Percentiles rank a stretch among this genome's conserved stretches.
Conservation (phyloP, 2,797 vertebrate genomes). For the Gymnoscopelus microlampas region DNA sequence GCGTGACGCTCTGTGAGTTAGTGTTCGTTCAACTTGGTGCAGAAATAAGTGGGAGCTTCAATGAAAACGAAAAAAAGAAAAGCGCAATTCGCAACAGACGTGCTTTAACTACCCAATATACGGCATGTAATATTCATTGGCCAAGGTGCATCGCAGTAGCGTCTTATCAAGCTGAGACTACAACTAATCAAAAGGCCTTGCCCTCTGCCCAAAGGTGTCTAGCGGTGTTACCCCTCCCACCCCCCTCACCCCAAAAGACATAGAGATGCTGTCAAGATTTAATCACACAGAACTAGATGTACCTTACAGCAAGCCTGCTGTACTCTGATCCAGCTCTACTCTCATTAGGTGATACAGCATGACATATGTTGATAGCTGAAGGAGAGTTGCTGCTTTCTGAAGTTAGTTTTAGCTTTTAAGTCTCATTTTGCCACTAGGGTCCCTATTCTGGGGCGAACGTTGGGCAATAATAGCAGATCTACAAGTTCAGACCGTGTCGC, state of each 20-base stretch:
- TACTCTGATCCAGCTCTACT: slow-evolving; percentile 12
- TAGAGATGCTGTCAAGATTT: slow-evolving; percentile 29
- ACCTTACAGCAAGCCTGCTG: slow-evolving; percentile 23
- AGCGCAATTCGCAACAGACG: not conserved
- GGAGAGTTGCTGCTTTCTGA: too few species aligned
- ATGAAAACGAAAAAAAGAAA: slow-evolving; percentile 3
- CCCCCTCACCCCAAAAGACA: slow-evolving; percentile 4
- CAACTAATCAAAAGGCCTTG: slow-evolving; percentile 9
- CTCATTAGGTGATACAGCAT: slow-evolving; percentile 2
- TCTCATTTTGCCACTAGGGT: too few species aligned
- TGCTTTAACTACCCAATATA: not conserved
- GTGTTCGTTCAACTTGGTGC: too few species aligned
- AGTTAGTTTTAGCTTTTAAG: too few species aligned
- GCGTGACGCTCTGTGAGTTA: not conserved
- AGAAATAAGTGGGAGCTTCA: not conserved
- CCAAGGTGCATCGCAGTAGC: not conserved
- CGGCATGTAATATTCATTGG: slow-evolving; percentile 20
- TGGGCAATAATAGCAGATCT: too few species aligned
- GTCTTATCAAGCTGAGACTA: slow-evolving; percentile 10
- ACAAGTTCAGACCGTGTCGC: too few species aligned
- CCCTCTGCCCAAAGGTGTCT: slow-evolving; percentile 13
- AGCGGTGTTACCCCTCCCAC: slow-evolving; percentile 10
- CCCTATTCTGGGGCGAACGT: too few species aligned
- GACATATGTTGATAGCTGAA: too few species aligned
- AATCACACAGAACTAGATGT: slow-evolving; percentile 34